Conservation (phyloP, 2,888 invertebrate species). For the Conomelus anceps region DNA sequence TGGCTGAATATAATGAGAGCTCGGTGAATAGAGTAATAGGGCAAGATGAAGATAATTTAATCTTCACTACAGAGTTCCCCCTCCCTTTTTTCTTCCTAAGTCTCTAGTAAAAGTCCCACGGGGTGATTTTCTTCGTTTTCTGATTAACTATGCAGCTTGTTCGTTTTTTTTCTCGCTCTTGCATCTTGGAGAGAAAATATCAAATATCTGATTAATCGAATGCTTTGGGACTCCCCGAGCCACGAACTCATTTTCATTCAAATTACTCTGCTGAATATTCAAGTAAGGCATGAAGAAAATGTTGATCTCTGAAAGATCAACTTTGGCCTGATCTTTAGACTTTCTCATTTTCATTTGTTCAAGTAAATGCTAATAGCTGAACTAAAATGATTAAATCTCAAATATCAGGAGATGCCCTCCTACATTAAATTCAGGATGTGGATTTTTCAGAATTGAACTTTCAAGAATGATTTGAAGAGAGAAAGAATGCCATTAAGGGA, state of each 20-base stretch:
- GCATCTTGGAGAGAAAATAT: not conserved
- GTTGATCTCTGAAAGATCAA: not conserved
- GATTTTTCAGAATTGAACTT: not conserved
- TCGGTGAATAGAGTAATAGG: not conserved
- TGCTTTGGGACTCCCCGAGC: not conserved
- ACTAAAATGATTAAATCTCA: not conserved
- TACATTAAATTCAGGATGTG: not conserved
- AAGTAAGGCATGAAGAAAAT: not conserved
- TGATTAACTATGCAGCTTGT: not conserved
- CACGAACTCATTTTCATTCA: not conserved
- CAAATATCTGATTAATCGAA: not conserved
- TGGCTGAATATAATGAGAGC: not conserved
- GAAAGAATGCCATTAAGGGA: too few species aligned
- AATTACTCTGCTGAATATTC: not conserved
- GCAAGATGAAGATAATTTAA: not conserved
- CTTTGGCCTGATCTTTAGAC: not conserved
- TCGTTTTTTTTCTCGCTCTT: not conserved
- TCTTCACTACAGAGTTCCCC: not conserved
- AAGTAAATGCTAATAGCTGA: not conserved
- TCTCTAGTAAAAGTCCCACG: not conserved
- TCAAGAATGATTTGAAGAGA: too few species aligned
- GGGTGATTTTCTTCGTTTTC: not conserved
- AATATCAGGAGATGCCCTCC: not conserved
- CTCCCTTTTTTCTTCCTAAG: not conserved
- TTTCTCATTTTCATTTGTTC: not conserved